Conservation (phyloP, 2,888 invertebrate genomes). For the Galerucella nymphaeae region DNA sequence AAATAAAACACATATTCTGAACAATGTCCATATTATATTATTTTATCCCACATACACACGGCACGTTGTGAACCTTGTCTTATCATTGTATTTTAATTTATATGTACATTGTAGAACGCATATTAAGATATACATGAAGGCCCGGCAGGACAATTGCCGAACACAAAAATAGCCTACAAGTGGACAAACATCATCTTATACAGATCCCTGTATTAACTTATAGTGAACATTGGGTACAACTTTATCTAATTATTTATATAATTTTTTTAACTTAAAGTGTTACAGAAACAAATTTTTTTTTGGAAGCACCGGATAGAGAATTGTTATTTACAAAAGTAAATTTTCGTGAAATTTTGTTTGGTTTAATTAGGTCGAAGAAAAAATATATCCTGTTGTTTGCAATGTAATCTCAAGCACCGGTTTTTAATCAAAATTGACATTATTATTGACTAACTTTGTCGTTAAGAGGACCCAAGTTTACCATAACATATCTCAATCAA, state of each 20-base stretch:
- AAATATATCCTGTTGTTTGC: no score
- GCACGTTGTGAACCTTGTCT: conserved; percentile 92
- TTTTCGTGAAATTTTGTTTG: not conserved
- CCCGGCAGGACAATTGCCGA: conserved; percentile 62
- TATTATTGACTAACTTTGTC: no score
- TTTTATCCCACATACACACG: conserved; percentile 87
- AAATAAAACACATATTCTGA: conserved; percentile 70
- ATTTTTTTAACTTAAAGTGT: not conserved
- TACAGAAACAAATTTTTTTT: not conserved
- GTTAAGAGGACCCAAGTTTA: no score
- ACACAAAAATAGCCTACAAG: conserved; percentile 70
- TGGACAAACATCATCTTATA: conserved; percentile 46
- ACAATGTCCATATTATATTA: conserved; percentile 88
- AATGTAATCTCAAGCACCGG: no score
- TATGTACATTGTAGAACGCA: conserved; percentile 77
- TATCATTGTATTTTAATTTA: conserved; percentile 79
- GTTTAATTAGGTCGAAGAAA: no score
- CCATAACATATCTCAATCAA: no score
- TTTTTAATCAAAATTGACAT: no score
- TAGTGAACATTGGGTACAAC: conserved; percentile 40
- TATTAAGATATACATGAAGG: conserved; percentile 77
- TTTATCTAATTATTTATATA: not conserved
- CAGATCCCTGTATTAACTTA: conserved; percentile 7
- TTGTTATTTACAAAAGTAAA: not conserved
- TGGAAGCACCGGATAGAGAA: not conserved